These are phyloP conservation scores for Cyprinodon tularosa DNA, from an alignment of 2,113 vertebrate genomes.

Conservation along the genomic window DNA sequence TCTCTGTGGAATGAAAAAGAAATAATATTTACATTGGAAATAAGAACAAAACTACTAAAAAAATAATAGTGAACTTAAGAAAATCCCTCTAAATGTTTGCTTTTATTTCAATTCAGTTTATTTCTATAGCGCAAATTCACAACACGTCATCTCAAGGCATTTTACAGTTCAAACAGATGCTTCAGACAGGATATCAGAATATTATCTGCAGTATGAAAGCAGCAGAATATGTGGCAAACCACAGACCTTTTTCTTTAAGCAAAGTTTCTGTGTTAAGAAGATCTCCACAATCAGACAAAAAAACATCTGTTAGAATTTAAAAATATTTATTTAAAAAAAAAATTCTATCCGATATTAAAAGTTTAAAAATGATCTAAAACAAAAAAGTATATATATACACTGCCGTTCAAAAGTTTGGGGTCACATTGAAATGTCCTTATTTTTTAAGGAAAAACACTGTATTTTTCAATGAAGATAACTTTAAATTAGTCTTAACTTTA, in stretches of 20 bases:
- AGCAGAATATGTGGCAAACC: not conserved
- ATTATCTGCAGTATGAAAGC: not conserved
- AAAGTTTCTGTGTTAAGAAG: not conserved
- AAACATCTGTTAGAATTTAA: no score
- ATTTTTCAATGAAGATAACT: no score
- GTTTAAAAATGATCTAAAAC: no score
- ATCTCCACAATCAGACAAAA: not conserved
- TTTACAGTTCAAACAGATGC: not conserved
- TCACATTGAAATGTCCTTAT: no score
- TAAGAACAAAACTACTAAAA: not conserved
- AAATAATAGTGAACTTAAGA: not conserved
- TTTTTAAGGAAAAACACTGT: no score
- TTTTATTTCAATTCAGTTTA: not conserved
- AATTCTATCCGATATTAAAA: no score
- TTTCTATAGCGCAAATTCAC: no score
- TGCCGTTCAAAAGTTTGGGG: no score
- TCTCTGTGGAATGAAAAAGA: conserved; percentile 55
- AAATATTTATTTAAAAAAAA: no score
- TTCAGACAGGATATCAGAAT: not conserved
- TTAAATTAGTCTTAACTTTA: no score
- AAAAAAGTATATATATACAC: no score
- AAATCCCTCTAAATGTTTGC: not conserved
- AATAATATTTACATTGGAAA: not conserved
- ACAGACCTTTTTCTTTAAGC: not conserved
- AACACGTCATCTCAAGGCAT: no score